Evolutionary conservation across 1,140 invertebrate genomes (phyloP), one percentile per base, ranked within the genome.

Genomic region (Meteorus sp.): DNA sequence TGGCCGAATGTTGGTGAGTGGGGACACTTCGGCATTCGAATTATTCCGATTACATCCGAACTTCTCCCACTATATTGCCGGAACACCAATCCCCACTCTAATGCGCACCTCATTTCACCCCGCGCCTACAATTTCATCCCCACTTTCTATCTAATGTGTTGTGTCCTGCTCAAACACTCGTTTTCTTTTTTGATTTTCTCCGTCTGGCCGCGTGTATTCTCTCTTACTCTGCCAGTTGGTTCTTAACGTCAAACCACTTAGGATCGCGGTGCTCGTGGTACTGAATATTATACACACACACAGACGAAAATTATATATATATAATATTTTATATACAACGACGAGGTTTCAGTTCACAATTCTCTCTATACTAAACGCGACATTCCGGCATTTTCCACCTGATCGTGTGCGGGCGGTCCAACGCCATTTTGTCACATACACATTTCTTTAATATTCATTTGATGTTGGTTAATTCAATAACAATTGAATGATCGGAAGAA

Each of bases 361-460:
- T n/a, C n/a, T 39, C 19, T 51, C 37, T 58, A 41, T 56, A 17
- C 25, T 31, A 45, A 44, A 23, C 31, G 37, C 8, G 8, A 55
- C 43, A 55, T 60, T 60, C 51, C 58, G 51, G 58, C 50, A 39
- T 54, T 60, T 60, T 60, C 58, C 58, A 60, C 58, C 58, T 60
- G 58, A 60, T 47, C 33, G 58, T 43, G 51, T 60, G 57, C 37
- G 25, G 48, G 47, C 48, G 41, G 39, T 5, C 20, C 19, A 50
- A 48, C 58, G 58, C 58, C 58, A 60, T 60, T 31, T 60, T 60
- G 50, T 39, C 43, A 15, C 27, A 33, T 3, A 37, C 51, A 53
- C 51, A 31, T 52, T 52, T 52, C 37, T 35, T 31, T 45, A 13
- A 11, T 17, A 44, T 19, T 19, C 11, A 17, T 17, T 25, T 13